phyloP scores from a whole-genome alignment of 2,888 invertebrate genomes.

The Andrena bucephala region DNA sequence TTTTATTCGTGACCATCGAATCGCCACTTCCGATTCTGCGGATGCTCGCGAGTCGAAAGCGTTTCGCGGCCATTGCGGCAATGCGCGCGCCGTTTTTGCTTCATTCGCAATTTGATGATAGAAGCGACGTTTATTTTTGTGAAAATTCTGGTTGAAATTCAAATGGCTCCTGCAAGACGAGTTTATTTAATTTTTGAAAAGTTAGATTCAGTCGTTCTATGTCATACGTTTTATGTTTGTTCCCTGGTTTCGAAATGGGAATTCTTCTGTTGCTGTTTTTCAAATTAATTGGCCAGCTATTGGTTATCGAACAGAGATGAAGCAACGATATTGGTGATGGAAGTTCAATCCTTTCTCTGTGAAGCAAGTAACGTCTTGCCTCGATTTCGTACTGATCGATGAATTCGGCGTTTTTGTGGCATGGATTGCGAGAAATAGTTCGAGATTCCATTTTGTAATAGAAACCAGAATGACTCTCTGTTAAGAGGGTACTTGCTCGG shows the following conservation, averaged over 20 bases:
- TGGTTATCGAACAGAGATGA: neutral
- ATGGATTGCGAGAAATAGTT: constrained; percentile 12
- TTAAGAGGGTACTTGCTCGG: neutral
- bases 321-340: neutral
- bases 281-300: neutral
- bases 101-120: neutral
- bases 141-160: too few species aligned
- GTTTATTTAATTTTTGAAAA: too few species aligned
- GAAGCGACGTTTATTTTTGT: too few species aligned
- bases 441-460: constrained; percentile 15
- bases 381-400: constrained; percentile 23
- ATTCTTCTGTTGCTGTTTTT: neutral
- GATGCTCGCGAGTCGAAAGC: neutral
- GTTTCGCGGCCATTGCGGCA: neutral
- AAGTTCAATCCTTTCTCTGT: constrained; percentile 29
- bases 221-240: too few species aligned
- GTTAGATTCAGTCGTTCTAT: too few species aligned
- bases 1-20: constrained; percentile 63
- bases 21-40: constrained; percentile 17
- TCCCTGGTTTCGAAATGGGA: neutral
- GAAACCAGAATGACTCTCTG: constrained; percentile 8
- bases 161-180: too few species aligned
- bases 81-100: neutral
- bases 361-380: constrained; percentile 18
- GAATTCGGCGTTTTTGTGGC: constrained; percentile 30